phyloP scores from a whole-genome alignment of 2,888 invertebrate species.

The Orchesella flavescens region DNA sequence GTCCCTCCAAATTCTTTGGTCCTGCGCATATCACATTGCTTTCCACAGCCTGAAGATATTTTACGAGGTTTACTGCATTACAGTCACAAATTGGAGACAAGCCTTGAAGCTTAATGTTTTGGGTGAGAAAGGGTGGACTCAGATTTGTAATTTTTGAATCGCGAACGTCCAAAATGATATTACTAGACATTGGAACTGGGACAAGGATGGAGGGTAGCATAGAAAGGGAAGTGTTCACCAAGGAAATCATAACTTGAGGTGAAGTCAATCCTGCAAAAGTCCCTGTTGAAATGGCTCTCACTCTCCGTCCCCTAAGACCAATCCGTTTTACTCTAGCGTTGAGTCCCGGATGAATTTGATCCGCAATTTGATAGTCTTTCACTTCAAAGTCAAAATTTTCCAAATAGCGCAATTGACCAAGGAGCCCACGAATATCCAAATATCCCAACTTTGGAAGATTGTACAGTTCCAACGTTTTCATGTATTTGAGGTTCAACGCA shows the following conservation, averaged over 20 bases:
- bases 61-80: constrained; percentile 76
- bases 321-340: constrained; percentile 69
- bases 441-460: constrained; percentile 84
- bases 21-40: constrained; percentile 66
- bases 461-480: constrained; percentile 82
- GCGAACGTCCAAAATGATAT: constrained; percentile 84
- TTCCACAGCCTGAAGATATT: constrained; percentile 69
- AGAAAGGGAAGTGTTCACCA: constrained; percentile 87
- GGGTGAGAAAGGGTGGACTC: constrained; percentile 84
- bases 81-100: constrained; percentile 92
- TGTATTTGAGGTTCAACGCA: constrained; percentile 84
- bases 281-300: constrained; percentile 80
- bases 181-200: constrained; percentile 89
- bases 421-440: constrained; percentile 85
- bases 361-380: constrained; percentile 83
- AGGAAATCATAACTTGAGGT: constrained; percentile 81
- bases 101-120: constrained; percentile 85
- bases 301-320: constrained; percentile 68
- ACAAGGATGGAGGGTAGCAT: constrained; percentile 86
- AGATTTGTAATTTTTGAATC: constrained; percentile 86
- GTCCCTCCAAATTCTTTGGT: constrained; percentile 82
- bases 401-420: constrained; percentile 83
- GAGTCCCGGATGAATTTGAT: constrained; percentile 82
- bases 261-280: constrained; percentile 78
- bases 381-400: constrained; percentile 88